phyloP scores from a whole-genome alignment of 1,140 invertebrate genomes.

The Lepidotrigona ventralis region DNA sequence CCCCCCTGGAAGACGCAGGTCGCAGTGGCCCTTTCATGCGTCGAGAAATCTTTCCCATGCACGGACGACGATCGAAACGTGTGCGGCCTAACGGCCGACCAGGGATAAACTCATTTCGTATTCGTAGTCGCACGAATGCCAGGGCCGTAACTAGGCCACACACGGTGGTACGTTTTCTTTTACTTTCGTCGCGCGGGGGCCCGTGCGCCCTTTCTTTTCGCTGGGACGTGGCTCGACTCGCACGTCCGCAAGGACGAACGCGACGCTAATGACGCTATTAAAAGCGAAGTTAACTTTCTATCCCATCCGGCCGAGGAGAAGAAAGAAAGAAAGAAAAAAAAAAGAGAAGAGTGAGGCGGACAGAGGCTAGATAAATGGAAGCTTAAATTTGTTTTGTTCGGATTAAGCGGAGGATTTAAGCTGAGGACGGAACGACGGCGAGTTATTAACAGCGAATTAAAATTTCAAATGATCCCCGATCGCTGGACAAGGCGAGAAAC shows the following conservation, averaged over 20 bases:
- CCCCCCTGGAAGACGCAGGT: slow-evolving; percentile 47
- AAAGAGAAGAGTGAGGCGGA: neutral
- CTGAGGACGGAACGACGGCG: neutral
- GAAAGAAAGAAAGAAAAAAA: neutral
- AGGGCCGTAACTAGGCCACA: slow-evolving; percentile 57
- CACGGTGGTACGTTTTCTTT: slow-evolving; percentile 30
- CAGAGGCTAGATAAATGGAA: no score
- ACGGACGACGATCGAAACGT: slow-evolving; percentile 35
- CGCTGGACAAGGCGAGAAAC: neutral
- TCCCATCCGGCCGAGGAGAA: neutral
- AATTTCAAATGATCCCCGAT: slow-evolving; percentile 16
- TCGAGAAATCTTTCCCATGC: slow-evolving; percentile 66
- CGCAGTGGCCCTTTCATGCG: slow-evolving; percentile 51
- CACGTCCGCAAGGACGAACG: neutral
- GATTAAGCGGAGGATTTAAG: neutral
- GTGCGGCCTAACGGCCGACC: slow-evolving; percentile 34
- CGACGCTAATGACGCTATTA: neutral
- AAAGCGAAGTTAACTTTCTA: neutral
- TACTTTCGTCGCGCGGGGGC: neutral
- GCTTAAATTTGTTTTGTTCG: neutral
- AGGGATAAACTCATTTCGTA: slow-evolving; percentile 59
- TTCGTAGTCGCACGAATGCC: slow-evolving; percentile 36
- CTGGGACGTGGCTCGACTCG: neutral
- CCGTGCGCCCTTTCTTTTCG: no score
- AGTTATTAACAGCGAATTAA: slow-evolving; percentile 23